These are phyloP conservation scores for Edolisoma coerulescens DNA, from an alignment of 2,113 vertebrate species.

Conservation along the genomic window DNA sequence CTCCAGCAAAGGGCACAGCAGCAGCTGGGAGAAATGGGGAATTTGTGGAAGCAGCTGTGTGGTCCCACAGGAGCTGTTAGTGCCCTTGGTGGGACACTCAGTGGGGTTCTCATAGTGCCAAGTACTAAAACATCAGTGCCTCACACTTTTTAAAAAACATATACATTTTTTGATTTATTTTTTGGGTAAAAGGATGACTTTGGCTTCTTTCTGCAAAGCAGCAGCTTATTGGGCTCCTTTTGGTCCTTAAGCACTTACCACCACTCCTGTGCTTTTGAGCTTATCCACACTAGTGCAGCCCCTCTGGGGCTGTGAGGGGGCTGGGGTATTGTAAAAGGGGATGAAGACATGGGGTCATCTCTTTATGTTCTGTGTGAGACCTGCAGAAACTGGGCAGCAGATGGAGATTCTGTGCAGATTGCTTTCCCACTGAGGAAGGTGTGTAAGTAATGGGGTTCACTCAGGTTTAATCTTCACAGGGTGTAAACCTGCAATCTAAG, in stretches of 20 bases:
- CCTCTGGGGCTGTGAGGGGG: background rate
- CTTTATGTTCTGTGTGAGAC: background rate
- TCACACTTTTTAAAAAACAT: background rate
- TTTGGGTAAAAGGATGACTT: background rate
- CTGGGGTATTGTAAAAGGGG: background rate
- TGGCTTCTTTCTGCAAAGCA: background rate
- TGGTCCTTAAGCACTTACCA: background rate
- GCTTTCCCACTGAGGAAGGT: background rate
- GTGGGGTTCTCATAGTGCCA: accelerated
- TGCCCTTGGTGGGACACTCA: background rate
- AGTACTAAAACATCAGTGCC: background rate
- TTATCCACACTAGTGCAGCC: background rate
- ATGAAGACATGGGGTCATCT: background rate
- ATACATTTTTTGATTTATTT: background rate
- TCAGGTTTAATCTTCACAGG: background rate
- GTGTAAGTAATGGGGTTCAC: background rate
- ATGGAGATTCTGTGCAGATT: background rate
- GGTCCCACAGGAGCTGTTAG: background rate
- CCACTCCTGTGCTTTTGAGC: background rate
- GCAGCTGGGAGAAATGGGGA: background rate
- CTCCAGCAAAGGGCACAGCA: background rate
- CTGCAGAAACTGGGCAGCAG: background rate
- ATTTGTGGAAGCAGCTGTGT: background rate
- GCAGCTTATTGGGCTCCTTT: background rate
- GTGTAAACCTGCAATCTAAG: background rate